Conservation (phyloP, 2,113 vertebrate species). For the Hystrix brachyura region DNA sequence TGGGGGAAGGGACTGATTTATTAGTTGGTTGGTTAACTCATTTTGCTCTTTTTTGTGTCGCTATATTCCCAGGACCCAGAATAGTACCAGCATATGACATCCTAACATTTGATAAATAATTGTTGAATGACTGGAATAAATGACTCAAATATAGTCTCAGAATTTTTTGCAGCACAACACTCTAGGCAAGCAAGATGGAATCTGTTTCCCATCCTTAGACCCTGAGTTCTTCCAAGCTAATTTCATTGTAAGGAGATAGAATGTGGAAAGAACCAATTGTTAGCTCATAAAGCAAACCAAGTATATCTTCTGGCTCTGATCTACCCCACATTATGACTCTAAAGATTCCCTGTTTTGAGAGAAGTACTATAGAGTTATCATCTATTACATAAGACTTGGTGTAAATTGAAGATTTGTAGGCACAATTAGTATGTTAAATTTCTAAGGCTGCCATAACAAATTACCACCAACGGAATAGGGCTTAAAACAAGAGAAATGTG, state of each 20-base stretch:
- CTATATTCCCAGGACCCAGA: background rate
- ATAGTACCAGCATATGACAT: background rate
- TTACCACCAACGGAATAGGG: background rate
- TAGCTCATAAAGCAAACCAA: background rate
- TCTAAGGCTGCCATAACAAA: background rate
- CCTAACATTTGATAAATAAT: background rate
- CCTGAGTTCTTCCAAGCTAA: background rate
- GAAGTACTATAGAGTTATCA: background rate
- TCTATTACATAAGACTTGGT: background rate
- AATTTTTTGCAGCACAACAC: background rate
- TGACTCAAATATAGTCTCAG: background rate
- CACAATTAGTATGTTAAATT: background rate
- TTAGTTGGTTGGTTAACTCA: background rate
- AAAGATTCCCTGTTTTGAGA: background rate
- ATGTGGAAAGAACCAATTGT: background rate
- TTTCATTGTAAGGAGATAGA: background rate
- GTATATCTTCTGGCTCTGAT: background rate
- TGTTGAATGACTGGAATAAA: background rate
- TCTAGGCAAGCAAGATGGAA: background rate
- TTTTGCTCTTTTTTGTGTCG: constrained; percentile 19
- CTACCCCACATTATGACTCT: background rate
- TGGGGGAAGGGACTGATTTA: background rate
- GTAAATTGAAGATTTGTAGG: background rate
- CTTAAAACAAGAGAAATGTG: background rate
- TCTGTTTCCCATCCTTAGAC: background rate